Evolutionary conservation across 1,140 invertebrate genomes (phyloP), one percentile per base, ranked within the genome.

Genomic region (Oryctes rhinoceros): DNA sequence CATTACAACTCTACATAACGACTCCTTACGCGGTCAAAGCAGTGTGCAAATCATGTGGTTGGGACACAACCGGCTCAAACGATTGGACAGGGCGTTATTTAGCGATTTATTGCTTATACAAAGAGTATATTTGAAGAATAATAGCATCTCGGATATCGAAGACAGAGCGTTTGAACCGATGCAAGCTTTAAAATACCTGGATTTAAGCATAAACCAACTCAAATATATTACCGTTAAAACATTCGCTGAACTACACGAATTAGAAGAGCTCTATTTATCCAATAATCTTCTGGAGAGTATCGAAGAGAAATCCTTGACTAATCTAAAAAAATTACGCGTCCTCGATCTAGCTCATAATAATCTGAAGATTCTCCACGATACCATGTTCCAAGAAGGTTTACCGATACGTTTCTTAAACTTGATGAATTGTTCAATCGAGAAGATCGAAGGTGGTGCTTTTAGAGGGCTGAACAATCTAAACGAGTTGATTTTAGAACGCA

Each of bases 31-130:
- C 37, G 94, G 94, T 4, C 95, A 96, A 87, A 92, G 91, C 1
- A 94, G 93, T 81, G 92, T 96, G 15, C 93, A 96, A 87, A 95
- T 96, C 80, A 93, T 97, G 91, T 96, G 95, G 94, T 88, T 97
- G 15, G 93, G 94, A 44, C 92, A 96, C 87, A 97, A 97, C 86
- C 92, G 93, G 84, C 87, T 97, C 67, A 92, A 91, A n/a, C 89
- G 91, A 79, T 88, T 97, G 24, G 93, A 94, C 78, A 90, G 91
- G 7, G 91, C 92, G 7, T 85, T 96, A 65, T 96, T 96, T 85
- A 90, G 90, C 75, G 95, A 96, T 88, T 89, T 96, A 15, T 85
- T 92, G 5, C 89, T 93, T 49, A 92, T 96, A 65, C 93, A 95
- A 84, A 90, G 94, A 76, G 88, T 97, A 3, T 96, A 96, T 88